Conservation (phyloP, 2,113 vertebrate species). For the Cnemophilus loriae region DNA sequence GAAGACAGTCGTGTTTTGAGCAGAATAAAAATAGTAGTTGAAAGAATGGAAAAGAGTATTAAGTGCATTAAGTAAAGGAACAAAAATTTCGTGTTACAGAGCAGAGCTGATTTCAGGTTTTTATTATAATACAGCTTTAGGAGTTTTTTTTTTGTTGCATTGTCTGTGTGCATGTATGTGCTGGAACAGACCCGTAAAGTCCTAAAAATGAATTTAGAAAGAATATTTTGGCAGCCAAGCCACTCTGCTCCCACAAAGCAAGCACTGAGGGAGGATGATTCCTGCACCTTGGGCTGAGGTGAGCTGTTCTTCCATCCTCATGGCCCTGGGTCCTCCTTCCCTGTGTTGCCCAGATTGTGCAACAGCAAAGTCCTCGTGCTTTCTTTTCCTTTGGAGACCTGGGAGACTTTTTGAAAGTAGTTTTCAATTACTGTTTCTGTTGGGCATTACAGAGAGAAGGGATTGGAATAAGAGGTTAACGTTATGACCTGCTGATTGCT, state of each 20-base stretch:
- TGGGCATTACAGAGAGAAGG: neutral
- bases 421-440: neutral
- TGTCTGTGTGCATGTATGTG: rapidly evolving
- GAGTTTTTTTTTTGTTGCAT: neutral
- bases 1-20: conserved; percentile 24
- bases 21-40: conserved; percentile 22
- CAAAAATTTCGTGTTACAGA: neutral
- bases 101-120: neutral
- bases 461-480: neutral
- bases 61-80: neutral
- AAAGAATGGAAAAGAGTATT: conserved; percentile 13
- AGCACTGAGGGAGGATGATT: neutral
- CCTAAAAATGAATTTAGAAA: neutral
- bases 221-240: neutral
- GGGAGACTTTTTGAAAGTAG: neutral
- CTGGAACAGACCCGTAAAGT: neutral
- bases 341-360: rapidly evolving
- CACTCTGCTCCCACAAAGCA: neutral
- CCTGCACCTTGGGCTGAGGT: neutral
- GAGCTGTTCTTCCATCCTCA: rapidly evolving
- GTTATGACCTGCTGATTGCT: neutral
- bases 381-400: neutral
- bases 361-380: rapidly evolving
- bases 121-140: neutral
- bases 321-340: neutral